Conservation (phyloP, 2,888 invertebrate genomes). For the Pyrrhia umbra region DNA sequence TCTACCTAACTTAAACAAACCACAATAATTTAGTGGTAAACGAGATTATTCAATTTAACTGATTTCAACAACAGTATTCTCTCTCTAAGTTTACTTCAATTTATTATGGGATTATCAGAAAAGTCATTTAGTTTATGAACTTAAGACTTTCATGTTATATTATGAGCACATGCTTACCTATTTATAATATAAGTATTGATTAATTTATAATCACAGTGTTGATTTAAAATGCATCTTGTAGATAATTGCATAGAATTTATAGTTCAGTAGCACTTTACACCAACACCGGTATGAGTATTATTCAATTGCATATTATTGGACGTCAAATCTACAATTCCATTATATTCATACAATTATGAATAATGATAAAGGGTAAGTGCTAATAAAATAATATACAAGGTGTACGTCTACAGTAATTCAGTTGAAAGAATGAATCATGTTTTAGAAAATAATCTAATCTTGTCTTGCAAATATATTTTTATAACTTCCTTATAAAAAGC, state of each 20-base stretch:
- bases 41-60: slow-evolving; percentile 9
- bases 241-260: not conserved
- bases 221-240: slow-evolving; percentile 30
- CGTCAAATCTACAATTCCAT: slow-evolving; percentile 75
- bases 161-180: slow-evolving; percentile 2
- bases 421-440: slow-evolving; percentile 4
- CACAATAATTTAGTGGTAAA: slow-evolving; percentile 29
- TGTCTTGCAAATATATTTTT: slow-evolving; percentile 22
- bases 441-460: slow-evolving; percentile 14
- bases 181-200: slow-evolving; percentile 18
- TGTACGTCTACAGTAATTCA: slow-evolving; percentile 40
- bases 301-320: slow-evolving; percentile 67
- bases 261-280: slow-evolving; percentile 27
- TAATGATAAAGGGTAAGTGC: slow-evolving; percentile 34
- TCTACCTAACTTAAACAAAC: slow-evolving; percentile 41
- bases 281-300: slow-evolving; percentile 51
- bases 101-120: slow-evolving; percentile 15
- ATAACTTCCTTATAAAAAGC: slow-evolving; percentile 27
- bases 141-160: slow-evolving; percentile 4
- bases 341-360: slow-evolving; percentile 55
- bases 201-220: slow-evolving; percentile 33
- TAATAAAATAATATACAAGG: slow-evolving; percentile 62
- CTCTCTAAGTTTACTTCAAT: slow-evolving; percentile 4
- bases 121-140: slow-evolving; percentile 7
- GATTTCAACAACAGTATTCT: slow-evolving; percentile 11